Conservation (phyloP, 2,113 vertebrate genomes). For the Muntiacus muntjak region DNA sequence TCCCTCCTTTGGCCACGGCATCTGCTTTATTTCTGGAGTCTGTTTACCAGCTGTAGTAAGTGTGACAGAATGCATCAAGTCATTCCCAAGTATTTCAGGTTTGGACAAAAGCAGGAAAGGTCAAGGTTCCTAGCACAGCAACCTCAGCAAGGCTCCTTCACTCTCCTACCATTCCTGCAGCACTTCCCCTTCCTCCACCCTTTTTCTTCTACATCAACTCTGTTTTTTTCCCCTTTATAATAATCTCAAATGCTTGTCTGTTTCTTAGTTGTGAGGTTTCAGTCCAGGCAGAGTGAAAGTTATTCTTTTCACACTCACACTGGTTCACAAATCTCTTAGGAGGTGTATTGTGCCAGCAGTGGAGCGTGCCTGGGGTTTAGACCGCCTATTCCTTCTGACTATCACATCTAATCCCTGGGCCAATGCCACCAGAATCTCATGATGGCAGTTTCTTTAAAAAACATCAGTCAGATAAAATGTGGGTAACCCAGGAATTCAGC, state of each 20-base stretch:
- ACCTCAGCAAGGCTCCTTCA: not conserved
- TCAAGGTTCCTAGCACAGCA: not conserved
- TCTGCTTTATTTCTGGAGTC: not conserved
- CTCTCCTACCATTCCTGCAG: not conserved
- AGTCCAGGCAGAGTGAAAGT: not conserved
- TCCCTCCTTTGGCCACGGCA: not conserved
- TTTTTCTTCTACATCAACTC: not conserved
- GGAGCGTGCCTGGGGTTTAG: not conserved
- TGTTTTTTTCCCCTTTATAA: not conserved
- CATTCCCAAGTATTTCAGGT: not conserved
- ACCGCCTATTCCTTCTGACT: not conserved
- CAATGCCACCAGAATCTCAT: not conserved
- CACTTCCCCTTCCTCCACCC: fast-evolving
- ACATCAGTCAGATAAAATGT: not conserved
- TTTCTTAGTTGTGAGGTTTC: not conserved
- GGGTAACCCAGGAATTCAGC: not conserved
- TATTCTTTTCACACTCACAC: not conserved
- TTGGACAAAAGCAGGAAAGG: not conserved
- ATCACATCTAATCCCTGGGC: not conserved
- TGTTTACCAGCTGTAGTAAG: not conserved
- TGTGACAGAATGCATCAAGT: not conserved
- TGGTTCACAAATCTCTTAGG: not conserved
- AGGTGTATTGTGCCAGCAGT: not conserved
- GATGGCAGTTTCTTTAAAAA: not conserved
- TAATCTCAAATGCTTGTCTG: not conserved